These are phyloP conservation scores for Esox masquinongy DNA, from an alignment of 2,797 vertebrate genomes.

Conservation along the genomic window DNA sequence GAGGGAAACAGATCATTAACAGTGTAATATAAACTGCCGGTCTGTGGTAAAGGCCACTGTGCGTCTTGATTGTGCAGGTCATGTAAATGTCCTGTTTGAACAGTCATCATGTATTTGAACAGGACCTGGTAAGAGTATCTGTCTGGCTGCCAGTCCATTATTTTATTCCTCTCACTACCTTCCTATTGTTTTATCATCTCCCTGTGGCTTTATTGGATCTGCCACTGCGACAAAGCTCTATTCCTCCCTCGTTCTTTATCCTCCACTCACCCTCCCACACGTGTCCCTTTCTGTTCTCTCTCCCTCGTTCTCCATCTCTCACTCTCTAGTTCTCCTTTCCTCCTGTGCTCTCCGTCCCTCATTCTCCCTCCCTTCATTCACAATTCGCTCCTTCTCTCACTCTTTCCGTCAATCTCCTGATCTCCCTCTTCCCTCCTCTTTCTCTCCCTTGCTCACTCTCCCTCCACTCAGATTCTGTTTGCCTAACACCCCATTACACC, in stretches of 20 bases:
- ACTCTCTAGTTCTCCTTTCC: neutral
- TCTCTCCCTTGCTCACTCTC: neutral
- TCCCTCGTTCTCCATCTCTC: neutral
- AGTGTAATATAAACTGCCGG: neutral
- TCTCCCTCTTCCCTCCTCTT: neutral
- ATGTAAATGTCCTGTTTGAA: neutral
- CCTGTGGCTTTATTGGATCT: neutral
- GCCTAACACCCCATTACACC: neutral
- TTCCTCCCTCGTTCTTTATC: neutral
- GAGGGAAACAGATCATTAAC: neutral
- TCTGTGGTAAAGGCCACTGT: neutral
- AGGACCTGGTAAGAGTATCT: neutral
- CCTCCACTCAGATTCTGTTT: conserved; percentile 6
- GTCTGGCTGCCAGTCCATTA: neutral
- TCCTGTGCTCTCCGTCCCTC: rapidly evolving
- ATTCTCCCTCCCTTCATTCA: neutral
- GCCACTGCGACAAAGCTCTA: neutral
- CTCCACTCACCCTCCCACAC: neutral
- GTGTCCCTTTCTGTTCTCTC: neutral
- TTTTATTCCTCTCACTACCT: neutral
- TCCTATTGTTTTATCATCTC: neutral
- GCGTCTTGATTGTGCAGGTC: neutral
- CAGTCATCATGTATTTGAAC: neutral
- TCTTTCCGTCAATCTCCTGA: neutral
- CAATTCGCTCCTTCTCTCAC: neutral